Base-by-base conservation (phyloP, 2,113 vertebrate genomes). In the Paracanthobrama guichenoti region DNA sequence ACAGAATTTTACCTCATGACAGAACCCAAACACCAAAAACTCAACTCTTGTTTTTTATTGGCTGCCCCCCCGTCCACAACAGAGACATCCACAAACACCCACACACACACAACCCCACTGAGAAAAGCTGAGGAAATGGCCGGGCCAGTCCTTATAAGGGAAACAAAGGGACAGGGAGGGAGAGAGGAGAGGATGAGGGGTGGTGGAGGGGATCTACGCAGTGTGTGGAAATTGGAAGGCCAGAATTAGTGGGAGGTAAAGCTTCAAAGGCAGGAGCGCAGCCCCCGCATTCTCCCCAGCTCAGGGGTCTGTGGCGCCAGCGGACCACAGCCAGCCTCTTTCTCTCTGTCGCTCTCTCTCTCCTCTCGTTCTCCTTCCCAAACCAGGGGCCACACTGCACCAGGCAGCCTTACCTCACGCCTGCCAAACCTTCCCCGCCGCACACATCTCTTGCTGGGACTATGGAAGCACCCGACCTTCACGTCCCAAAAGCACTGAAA, bases 161-260 rank as follows among this genome's bases (percentile, higher is more conserved):
- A 95, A 94, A 95, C 94, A 95, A 95, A 95, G 93, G 91, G 92
- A 92, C 90, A 93, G 92, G 92, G 92, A 91, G 91, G 92, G 92
- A 89, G 78, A 78, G 82, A 90, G 91, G 91, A 90, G 67, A 77
- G 82, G 72, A 64, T 78, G 35, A 44, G 85, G 79, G 78, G 81
- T 26, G 82, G 67, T 57, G 81, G 87, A 91, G 90, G 92, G 87
- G 81, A 90, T 92, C 90, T 94, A 93, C 91, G 92, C 92, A 92
- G 92, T 92, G 92, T 95, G 93, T 94, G 93, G 94, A 95, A 95
- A 94, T 94, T 94, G 94, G 94, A 94, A 95, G 94, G 94, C 94
- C 94, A 95, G 94, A 95, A 95, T 94, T 95, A 94, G 94, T 94
- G 93, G 94, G 94, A 95, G 94, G 94, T 95, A 94, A 94, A 94